Conservation (phyloP, 2,888 invertebrate species). For the Meandrusa payeni region DNA sequence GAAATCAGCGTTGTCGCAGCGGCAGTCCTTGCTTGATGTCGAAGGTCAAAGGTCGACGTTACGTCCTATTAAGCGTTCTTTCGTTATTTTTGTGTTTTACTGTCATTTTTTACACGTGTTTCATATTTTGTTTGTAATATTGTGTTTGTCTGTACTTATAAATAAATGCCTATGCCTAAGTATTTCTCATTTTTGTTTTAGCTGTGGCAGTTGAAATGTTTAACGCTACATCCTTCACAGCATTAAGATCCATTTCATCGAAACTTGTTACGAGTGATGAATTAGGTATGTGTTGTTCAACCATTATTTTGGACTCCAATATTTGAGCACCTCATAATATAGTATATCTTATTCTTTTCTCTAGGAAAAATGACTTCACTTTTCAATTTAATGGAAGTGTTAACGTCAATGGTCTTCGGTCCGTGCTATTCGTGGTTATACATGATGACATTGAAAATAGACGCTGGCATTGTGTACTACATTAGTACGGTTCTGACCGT, state of each 20-base stretch:
- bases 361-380: slow-evolving; percentile 86
- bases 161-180: too few relatives aligned
- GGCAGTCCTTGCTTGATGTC: too few relatives aligned
- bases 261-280: slow-evolving; percentile 86
- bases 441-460: slow-evolving; percentile 81
- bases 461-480: slow-evolving; percentile 84
- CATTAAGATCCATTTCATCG: slow-evolving; percentile 87
- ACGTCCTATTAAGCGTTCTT: too few relatives aligned
- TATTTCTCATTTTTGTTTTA: slow-evolving; percentile 50
- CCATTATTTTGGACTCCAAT: not conserved
- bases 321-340: not conserved
- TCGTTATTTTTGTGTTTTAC: too few relatives aligned
- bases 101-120: too few relatives aligned
- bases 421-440: slow-evolving; percentile 87
- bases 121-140: slow-evolving; percentile 9
- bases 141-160: too few relatives aligned
- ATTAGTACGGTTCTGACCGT: slow-evolving; percentile 83
- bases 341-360: slow-evolving; percentile 26
- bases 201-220: slow-evolving; percentile 85
- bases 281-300: slow-evolving; percentile 75
- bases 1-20: too few relatives aligned
- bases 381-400: slow-evolving; percentile 85
- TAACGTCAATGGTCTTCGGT: slow-evolving; percentile 86
- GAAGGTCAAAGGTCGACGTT: too few relatives aligned
- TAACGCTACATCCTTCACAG: slow-evolving; percentile 88